Percentiles rank a stretch among this genome's conserved stretches.
phyloP scores from a whole-genome alignment of 2,888 invertebrate genomes.

The Apodemia hepburni region DNA sequence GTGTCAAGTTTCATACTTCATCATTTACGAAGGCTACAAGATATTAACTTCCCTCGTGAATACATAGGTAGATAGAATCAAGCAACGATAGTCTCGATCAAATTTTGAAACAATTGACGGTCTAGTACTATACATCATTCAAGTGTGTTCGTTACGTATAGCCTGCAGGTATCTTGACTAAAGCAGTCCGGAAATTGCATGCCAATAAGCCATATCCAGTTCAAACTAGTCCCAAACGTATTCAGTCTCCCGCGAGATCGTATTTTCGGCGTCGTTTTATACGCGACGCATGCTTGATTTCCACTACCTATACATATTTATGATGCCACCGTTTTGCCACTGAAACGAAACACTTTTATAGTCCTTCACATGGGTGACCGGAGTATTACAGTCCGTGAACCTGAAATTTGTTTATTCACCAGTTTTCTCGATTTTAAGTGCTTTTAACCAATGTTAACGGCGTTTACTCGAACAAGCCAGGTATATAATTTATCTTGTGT shows the following conservation, averaged over 20 bases:
- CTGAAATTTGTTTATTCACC: slow-evolving; percentile 19
- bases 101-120: not conserved
- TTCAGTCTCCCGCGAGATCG: slow-evolving; percentile 67
- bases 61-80: too few species aligned
- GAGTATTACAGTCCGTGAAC: slow-evolving; percentile 27
- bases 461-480: not conserved
- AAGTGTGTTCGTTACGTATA: not conserved
- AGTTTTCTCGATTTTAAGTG: slow-evolving; percentile 14
- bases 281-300: slow-evolving; percentile 78
- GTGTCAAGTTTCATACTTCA: too few species aligned
- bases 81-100: not conserved
- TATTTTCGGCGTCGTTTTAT: slow-evolving; percentile 76
- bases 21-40: too few species aligned
- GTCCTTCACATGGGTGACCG: slow-evolving; percentile 62
- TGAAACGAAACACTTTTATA: slow-evolving; percentile 65
- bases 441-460: slow-evolving; percentile 13
- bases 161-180: not conserved
- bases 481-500: not conserved
- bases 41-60: too few species aligned
- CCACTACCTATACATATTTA: slow-evolving; percentile 74
- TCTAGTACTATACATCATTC: not conserved
- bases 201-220: slow-evolving; percentile 31
- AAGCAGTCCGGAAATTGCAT: slow-evolving; percentile 6
- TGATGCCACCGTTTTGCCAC: slow-evolving; percentile 59
- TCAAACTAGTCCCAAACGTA: slow-evolving; percentile 36